These are phyloP conservation scores for Drosophila kuntzei DNA, from an alignment of 2,888 invertebrate species.

Conservation along the genomic window DNA sequence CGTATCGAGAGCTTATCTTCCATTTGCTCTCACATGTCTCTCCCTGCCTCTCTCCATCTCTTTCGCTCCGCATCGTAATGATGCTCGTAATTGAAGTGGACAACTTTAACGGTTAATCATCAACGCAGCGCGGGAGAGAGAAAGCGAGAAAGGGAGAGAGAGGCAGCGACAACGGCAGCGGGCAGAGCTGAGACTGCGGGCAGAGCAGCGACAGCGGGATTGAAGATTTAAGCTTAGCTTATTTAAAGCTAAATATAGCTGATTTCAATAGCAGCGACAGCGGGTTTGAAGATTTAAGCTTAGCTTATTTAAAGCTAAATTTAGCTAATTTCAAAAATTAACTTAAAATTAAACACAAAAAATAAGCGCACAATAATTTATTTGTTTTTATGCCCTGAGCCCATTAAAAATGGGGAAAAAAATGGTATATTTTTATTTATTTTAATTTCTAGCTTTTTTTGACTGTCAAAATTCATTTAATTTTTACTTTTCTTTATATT, in stretches of 20 bases:
- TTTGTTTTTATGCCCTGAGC: no score
- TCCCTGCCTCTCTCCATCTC: not conserved
- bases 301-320: not conserved
- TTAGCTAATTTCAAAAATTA: no score
- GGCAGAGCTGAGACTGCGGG: not conserved
- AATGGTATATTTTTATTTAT: no score
- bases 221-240: not conserved
- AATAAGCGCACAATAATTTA: no score
- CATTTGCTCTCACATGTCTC: slow-evolving; percentile 24
- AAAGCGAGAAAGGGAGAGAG: not conserved
- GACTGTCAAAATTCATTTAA: not conserved
- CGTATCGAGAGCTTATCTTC: slow-evolving; percentile 70
- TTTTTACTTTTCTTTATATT: not conserved
- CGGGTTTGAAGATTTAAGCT: not conserved
- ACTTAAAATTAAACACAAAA: no score
- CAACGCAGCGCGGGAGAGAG: slow-evolving; percentile 10
- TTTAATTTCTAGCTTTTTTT: no score
- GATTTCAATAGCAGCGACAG: not conserved
- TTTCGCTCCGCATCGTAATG: slow-evolving; percentile 1
- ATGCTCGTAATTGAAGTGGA: slow-evolving; percentile 46
- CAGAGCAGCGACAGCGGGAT: not conserved
- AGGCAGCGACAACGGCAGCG: slow-evolving; percentile 3
- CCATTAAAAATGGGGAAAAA: no score
- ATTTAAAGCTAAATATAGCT: not conserved
- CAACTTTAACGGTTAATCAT: slow-evolving; percentile 37